Evolutionary conservation across 2,113 vertebrate species (phyloP), one percentile per base, ranked within the genome.

Genomic region (Noturus placidus): DNA sequence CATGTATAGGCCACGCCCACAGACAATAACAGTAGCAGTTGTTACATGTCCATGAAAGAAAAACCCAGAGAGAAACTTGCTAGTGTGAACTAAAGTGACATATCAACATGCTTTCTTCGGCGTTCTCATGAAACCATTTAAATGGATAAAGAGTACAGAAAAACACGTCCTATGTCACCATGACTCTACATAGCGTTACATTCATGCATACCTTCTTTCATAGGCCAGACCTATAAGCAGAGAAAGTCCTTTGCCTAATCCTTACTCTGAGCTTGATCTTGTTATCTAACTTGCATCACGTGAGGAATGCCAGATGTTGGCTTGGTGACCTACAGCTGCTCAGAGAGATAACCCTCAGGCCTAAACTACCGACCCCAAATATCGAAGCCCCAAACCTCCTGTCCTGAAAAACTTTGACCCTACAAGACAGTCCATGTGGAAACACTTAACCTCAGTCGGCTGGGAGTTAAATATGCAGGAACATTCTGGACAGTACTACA

Each of bases 291-390:
- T 52, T 70, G 85, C 77, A 91, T 89, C 84, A 76, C 80, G 42
- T 86, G 87, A 88, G 59, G 84, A 87, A 91, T 89, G 91, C 93
- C 89, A 90, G 88, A 90, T 90, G 89, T 86, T 89, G 35, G 19
- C 69, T 85, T 54, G 30, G 77, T 72, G 89, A 86, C 69, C 86
- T 79, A 86, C 89, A 90, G 85, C 89, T 88, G 89, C 59, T 87
- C 70, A 50, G 63, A n/a, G 30, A 85, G 89, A 90, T 90, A 90
- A 89, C 89, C 88, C 81, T 89, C 61, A 76, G 57, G 30, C 82
- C 72, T 82, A 89, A 89, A 88, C 80, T 77, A 81, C 57, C 88
- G 87, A 90, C 88, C 89, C 83, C 46, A 63, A 35, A 86, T 59
- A 65, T 82, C 70, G 27, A 83, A 79, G 63, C 76, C 82, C 87